phyloP scores from a whole-genome alignment of 2,797 vertebrate genomes.

The Tarsius wallacei region DNA sequence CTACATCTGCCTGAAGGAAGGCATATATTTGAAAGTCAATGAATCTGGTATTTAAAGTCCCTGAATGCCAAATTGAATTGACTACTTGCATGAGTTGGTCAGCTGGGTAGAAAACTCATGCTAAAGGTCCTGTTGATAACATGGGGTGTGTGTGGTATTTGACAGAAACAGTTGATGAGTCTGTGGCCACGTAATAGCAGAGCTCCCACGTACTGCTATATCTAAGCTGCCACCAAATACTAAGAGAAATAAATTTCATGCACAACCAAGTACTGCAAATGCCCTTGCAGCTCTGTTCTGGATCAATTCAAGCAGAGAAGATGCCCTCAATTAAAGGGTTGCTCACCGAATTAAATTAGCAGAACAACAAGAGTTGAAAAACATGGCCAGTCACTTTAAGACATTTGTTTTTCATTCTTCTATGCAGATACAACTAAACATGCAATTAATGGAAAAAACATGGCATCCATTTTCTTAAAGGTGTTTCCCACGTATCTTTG shows the following conservation, averaged over 20 bases:
- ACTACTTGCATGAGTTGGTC: not conserved
- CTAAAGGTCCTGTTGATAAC: not conserved
- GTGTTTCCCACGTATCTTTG: not conserved
- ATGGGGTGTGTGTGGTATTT: not conserved
- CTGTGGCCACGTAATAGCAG: not conserved
- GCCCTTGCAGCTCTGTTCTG: not conserved
- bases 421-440: constrained; percentile 54
- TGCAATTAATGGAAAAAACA: constrained; percentile 62
- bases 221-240: not conserved
- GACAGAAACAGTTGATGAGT: not conserved
- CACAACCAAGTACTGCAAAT: not conserved
- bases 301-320: constrained; percentile 1
- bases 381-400: not conserved
- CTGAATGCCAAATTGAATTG: not conserved
- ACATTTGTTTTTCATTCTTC: constrained; percentile 44
- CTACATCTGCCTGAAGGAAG: not conserved
- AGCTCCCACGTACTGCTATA: not conserved
- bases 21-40: not conserved
- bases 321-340: not conserved
- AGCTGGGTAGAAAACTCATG: not conserved
- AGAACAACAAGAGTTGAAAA: constrained; percentile 54
- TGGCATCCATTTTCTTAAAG: constrained; percentile 52
- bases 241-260: not conserved
- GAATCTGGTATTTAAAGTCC: constrained; percentile 21
- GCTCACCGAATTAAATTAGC: not conserved